Evolutionary conservation across 1,140 invertebrate genomes (phyloP).

Genomic region (Helicoverpa armigera): DNA sequence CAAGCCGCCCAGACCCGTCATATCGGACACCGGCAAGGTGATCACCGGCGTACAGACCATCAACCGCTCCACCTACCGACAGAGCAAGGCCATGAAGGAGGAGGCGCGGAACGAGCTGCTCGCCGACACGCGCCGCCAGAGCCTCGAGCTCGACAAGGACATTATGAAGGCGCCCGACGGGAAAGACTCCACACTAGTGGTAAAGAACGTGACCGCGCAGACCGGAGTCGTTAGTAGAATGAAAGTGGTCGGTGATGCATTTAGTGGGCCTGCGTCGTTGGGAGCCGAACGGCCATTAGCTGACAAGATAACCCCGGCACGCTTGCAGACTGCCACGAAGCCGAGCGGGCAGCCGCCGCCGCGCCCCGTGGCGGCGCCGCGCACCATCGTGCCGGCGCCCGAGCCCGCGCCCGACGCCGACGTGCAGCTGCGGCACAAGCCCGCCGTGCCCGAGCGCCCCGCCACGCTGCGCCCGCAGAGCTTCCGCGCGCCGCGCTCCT

Average conservation of each 20-base stretch:
- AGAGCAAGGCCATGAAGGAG: slow-evolving; percentile 78
- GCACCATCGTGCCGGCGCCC: slow-evolving; percentile 79
- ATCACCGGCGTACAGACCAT: slow-evolving; percentile 85
- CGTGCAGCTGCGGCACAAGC: slow-evolving; percentile 87
- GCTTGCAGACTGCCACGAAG: slow-evolving; percentile 56
- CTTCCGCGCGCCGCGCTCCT: slow-evolving; percentile 80
- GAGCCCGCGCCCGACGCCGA: slow-evolving; percentile 60
- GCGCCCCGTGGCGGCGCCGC: slow-evolving; percentile 87
- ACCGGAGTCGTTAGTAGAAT: slow-evolving; percentile 72
- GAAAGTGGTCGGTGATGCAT: slow-evolving; percentile 69
- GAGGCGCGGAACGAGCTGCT: slow-evolving; percentile 80
- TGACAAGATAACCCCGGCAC: slow-evolving; percentile 45
- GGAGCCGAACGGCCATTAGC: slow-evolving; percentile 56
- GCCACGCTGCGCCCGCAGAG: slow-evolving; percentile 89
- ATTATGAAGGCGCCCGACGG: slow-evolving; percentile 59
- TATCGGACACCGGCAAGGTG: slow-evolving; percentile 80
- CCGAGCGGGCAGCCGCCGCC: slow-evolving; percentile 69
- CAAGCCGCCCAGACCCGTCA: slow-evolving; percentile 87
- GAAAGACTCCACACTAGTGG: slow-evolving; percentile 62
- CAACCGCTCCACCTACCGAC: slow-evolving; percentile 83
- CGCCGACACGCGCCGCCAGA: slow-evolving; percentile 78
- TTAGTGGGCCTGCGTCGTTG: slow-evolving; percentile 67
- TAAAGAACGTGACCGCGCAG: slow-evolving; percentile 76
- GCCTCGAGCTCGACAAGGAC: slow-evolving; percentile 82
- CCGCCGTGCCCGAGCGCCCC: slow-evolving; percentile 91